Evolutionary conservation across 23 tunicate genomes (phyloP), one percentile per base, ranked within the genome.

Genomic region (Ciona savignyi): DNA sequence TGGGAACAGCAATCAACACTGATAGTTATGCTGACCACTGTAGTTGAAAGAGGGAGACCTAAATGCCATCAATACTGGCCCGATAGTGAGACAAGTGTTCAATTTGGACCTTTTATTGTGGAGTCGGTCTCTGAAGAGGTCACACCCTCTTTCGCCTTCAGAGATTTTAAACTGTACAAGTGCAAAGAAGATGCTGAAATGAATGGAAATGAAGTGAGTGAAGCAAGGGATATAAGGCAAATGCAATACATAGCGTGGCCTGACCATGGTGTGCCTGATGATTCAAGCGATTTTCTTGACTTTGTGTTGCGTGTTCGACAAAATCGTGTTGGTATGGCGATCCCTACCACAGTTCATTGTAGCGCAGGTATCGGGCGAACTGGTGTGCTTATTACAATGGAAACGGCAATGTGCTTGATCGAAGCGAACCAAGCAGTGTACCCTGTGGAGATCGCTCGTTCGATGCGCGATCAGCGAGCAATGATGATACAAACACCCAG

Each of bases 211-310:
- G 72, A 60, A 9, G 22, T 11, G 29, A 66, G 70, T 23, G 72
- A 60, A n/a, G 68, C 85, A 25, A 63, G 98, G 66, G 9, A 63
- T 21, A 86, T 94, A 6, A 62, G 66, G 1, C 99, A 94, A 81
- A 94, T 94, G 79, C 99, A 94, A 66, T 94, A 86, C 70, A 78
- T 94, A 11, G 99, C 93, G 25, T 94, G 99, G 99, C 99, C 99
- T 56, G 99, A 94, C 74, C 99, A 94, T 61, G 99, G 99, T 62
- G 99, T 94, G 19, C 99, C 99, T 1, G 89, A 87, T 70, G 99
- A 94, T 67, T 83, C 99, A 21, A 83, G 95, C 74, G 95, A 94
- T 61, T 94, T 94, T 70, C 65, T 94, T 2, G 88, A 83, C 33
- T 94, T 94, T 74, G 76, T 94, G 62, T 66, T 84, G 24, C 80